Base-by-base conservation (phyloP, 2,888 invertebrate species). In the Argynnis bischoffii region DNA sequence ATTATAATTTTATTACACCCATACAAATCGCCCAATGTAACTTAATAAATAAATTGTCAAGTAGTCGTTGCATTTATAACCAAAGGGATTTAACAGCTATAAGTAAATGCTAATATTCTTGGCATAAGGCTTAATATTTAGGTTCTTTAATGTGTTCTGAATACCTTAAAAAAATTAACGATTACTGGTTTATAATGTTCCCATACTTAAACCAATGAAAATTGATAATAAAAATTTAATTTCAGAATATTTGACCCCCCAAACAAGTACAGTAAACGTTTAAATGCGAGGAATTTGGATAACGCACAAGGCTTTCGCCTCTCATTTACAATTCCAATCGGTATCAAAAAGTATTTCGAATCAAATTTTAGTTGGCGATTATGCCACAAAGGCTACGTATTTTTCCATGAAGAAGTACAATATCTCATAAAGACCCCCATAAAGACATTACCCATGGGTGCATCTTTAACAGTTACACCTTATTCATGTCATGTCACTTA, bases 261-360 rank as follows among this genome's bases (percentile, higher is more conserved):
- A 54, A 63, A 53, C 63, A 48, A 31, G 50, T 55, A 47, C 51
- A 48, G 26, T 18, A 66, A 56, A 48, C 55, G 26, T 55, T 63
- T 64, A 61, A 64, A 64, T 66, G 59, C 47, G 57, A 41, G 60
- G 66, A 66, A 71, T 68, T 59, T 54, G 51, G 46, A 60, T 54
- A 71, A 71, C 48, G 57, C 56, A 66, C 69, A 56, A 66, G 66
- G 55, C 67, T 71, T 68, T 71, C 66, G 67, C 55, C 66, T 54
- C 64, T 66, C 64, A 54, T 71, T 69, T 69, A 66, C 60, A 68
- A 69, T 71, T 66, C 59, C 31, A 57, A 67, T 67, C 54, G 48
- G 35, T 41, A 60, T 66, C 55, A 60, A 50, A 55, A 48, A 55
- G 21, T 61, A 56, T 61, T 67, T 46, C 14, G 59, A 54, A 35